phyloP scores from a whole-genome alignment of 2,113 vertebrate genomes.

The Mionectes macconnelli region DNA sequence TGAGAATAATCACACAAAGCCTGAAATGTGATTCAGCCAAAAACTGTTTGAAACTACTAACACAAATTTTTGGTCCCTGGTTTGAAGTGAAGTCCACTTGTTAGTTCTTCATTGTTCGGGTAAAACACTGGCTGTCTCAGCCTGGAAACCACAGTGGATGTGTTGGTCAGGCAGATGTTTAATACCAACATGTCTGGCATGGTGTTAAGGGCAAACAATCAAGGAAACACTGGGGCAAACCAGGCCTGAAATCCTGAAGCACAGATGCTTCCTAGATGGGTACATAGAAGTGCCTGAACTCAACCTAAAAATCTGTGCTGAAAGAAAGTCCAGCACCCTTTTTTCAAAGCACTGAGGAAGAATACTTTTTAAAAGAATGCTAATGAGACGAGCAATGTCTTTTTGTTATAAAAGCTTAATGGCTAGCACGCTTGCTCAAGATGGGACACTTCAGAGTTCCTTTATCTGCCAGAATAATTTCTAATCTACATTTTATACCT shows the following conservation, averaged over 20 bases:
- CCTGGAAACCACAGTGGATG: neutral
- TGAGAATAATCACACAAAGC: neutral
- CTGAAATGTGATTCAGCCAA: neutral
- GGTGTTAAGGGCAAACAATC: neutral
- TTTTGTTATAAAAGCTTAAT: neutral
- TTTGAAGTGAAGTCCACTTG: neutral
- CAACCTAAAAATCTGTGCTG: neutral
- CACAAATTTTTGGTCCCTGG: neutral
- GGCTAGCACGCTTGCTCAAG: neutral
- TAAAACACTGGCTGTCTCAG: neutral
- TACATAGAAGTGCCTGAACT: neutral
- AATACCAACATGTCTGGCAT: neutral
- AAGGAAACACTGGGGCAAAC: neutral
- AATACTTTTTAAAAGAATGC: neutral
- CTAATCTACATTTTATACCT: conserved; percentile 30
- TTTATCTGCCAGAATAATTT: conserved; percentile 18
- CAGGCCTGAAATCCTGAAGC: neutral
- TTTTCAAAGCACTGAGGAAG: neutral
- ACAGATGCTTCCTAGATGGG: neutral
- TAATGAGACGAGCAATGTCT: neutral
- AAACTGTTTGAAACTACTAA: neutral
- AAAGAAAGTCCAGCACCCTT: neutral
- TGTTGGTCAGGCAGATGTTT: neutral
- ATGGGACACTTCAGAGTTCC: neutral
- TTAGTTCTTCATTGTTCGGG: neutral